phyloP scores from a whole-genome alignment of 2,888 invertebrate genomes.

The Nomada hirtipes region DNA sequence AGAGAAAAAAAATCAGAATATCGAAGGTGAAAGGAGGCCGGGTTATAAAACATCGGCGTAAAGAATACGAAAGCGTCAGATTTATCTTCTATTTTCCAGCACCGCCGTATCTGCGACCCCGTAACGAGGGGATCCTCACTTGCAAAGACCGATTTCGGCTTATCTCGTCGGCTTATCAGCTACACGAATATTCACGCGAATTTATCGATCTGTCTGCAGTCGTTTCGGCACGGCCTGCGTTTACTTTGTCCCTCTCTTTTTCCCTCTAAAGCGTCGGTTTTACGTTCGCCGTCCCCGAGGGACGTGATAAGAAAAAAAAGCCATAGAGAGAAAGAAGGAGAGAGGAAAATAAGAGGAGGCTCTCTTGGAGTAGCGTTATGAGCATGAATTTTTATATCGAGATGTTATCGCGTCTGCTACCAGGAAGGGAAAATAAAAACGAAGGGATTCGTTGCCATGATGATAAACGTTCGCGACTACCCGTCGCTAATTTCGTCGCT shows the following conservation, averaged over 20 bases:
- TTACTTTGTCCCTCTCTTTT: constrained; percentile 42
- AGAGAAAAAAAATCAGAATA: constrained; percentile 23
- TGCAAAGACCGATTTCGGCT: constrained; percentile 69
- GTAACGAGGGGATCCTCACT: constrained; percentile 61
- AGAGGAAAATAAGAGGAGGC: constrained; percentile 70
- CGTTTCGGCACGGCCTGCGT: constrained; percentile 64
- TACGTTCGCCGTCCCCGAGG: constrained; percentile 76
- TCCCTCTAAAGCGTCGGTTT: constrained; percentile 73
- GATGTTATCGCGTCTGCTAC: constrained; percentile 75
- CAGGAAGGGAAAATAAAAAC: constrained; percentile 70
- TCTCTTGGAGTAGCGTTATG: constrained; percentile 73
- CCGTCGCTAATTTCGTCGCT: constrained; percentile 41
- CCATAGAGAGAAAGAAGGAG: constrained; percentile 68
- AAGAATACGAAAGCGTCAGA: constrained; percentile 57
- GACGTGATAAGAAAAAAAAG: constrained; percentile 78
- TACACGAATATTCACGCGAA: constrained; percentile 79
- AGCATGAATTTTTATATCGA: constrained; percentile 82
- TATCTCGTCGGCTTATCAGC: constrained; percentile 70
- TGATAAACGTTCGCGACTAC: constrained; percentile 54
- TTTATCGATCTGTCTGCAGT: constrained; percentile 80
- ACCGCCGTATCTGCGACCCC: constrained; percentile 65
- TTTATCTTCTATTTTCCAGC: constrained; percentile 69
- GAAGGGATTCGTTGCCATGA: constrained; percentile 62
- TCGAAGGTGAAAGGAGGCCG: constrained; percentile 14
- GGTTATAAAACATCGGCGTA: constrained; percentile 51